Conservation (phyloP, 1,140 invertebrate genomes). For the Macrobrachium rosenbergii region DNA sequence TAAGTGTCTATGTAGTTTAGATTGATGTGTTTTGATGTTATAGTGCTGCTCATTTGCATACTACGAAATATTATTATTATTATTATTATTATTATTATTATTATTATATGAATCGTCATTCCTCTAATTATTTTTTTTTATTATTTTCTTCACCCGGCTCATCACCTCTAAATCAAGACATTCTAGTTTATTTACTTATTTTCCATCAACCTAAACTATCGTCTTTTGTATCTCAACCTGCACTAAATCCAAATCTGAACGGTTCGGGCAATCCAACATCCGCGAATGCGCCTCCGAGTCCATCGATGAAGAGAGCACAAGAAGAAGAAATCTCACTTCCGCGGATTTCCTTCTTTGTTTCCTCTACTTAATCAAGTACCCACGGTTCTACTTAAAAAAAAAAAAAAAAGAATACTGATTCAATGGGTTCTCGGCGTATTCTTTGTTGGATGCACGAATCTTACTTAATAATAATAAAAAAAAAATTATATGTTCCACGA, state of each 20-base stretch:
- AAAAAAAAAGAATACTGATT: background rate
- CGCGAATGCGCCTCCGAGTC: too few species aligned
- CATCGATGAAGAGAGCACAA: too few species aligned
- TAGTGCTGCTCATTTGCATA: conserved; percentile 42
- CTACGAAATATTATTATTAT: conserved; percentile 15
- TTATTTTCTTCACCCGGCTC: conserved; percentile 48
- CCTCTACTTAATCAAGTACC: conserved; percentile 4
- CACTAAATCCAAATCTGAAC: too few species aligned
- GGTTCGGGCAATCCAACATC: too few species aligned
- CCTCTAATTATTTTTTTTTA: conserved; percentile 1
- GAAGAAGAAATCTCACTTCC: too few species aligned
- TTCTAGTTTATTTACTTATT: conserved; percentile 17
- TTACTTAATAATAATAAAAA: conserved; percentile 16
- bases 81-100: too few species aligned
- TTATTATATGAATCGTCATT: too few species aligned
- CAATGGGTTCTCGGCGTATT: background rate
- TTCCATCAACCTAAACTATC: too few species aligned
- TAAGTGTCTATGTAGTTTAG: too few species aligned
- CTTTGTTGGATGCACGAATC: background rate
- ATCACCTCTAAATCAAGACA: conserved; percentile 60
- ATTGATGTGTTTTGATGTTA: conserved; percentile 46
- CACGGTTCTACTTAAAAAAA: conserved; percentile 1
- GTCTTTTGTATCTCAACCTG: too few species aligned
- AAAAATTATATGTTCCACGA: background rate
- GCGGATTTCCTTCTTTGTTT: too few species aligned